These are phyloP conservation scores for Philantomba maxwellii DNA, from an alignment of 2,113 vertebrate genomes.

Conservation along the genomic window DNA sequence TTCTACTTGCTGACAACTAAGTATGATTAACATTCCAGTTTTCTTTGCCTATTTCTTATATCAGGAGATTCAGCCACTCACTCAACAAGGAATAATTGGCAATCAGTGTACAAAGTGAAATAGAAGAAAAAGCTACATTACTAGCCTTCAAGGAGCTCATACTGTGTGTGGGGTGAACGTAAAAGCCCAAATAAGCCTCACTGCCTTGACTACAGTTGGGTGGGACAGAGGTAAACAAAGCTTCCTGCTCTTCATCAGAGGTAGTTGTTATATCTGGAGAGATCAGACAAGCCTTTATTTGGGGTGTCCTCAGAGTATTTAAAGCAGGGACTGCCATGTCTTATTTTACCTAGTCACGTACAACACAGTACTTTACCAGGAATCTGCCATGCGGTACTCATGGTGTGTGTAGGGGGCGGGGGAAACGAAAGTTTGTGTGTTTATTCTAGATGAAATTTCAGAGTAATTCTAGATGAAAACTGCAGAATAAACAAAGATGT, in stretches of 20 bases:
- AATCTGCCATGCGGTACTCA: neutral
- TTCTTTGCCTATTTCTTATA: neutral
- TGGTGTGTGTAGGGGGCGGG: fast-evolving
- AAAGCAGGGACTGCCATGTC: neutral
- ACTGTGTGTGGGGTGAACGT: neutral
- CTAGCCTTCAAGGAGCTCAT: neutral
- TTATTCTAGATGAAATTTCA: neutral
- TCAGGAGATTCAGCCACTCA: neutral
- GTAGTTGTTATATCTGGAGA: neutral
- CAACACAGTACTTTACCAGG: neutral
- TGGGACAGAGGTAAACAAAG: neutral
- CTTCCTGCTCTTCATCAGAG: neutral
- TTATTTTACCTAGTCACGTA: neutral
- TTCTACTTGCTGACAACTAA: neutral
- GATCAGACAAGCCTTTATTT: neutral
- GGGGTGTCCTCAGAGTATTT: neutral
- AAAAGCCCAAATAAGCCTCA: neutral
- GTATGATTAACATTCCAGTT: neutral
- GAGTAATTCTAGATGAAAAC: neutral
- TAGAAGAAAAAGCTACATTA: neutral
- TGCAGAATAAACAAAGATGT: neutral
- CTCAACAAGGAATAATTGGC: neutral
- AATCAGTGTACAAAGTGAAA: neutral
- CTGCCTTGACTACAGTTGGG: neutral
- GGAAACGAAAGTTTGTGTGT: neutral